Evolutionary conservation across 2,888 invertebrate genomes (phyloP).

Genomic region (Dolomedes plantarius): DNA sequence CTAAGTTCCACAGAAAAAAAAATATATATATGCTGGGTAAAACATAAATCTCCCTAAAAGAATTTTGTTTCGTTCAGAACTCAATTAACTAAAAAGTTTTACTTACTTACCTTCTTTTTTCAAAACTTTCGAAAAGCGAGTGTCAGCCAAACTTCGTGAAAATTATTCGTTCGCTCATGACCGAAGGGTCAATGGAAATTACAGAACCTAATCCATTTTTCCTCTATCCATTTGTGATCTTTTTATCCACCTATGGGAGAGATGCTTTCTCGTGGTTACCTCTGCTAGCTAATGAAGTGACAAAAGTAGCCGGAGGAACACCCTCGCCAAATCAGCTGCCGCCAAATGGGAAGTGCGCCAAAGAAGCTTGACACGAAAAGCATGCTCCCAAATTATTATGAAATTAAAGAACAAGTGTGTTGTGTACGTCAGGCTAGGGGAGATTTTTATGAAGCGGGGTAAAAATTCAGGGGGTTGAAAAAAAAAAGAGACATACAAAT

Average conservation of each 20-base stretch:
- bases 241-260: neutral
- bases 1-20: no score
- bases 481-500: no score
- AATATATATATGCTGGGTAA: no score
- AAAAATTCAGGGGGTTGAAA: no score
- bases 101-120: neutral
- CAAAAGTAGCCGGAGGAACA: neutral
- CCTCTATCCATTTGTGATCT: neutral
- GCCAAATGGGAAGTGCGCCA: conserved; percentile 4
- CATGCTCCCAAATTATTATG: neutral
- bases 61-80: no score
- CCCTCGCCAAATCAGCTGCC: neutral
- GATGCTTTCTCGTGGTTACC: conserved; percentile 3
- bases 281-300: conserved; percentile 4
- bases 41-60: no score
- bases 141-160: conserved; percentile 5
- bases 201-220: conserved; percentile 5
- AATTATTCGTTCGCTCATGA: neutral
- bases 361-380: neutral
- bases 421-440: no score
- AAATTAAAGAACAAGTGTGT: neutral
- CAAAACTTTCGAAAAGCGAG: neutral
- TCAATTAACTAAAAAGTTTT: no score
- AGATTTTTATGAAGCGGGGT: no score
- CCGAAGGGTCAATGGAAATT: neutral